Conservation (phyloP, 2,113 vertebrate species). For the Etheostoma cragini region DNA sequence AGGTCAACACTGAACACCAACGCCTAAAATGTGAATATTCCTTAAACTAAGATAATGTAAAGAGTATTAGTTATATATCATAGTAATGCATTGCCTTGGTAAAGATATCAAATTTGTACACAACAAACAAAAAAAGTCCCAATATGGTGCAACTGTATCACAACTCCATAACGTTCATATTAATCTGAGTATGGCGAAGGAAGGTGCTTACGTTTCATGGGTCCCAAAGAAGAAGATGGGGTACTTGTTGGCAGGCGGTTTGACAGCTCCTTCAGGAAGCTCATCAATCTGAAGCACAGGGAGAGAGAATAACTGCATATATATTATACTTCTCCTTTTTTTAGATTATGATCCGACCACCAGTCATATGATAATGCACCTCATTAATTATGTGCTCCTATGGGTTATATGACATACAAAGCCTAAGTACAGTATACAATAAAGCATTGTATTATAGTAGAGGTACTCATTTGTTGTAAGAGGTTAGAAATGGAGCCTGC, state of each 20-base stretch:
- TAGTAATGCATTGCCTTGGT: not conserved
- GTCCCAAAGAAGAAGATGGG: constrained; percentile 99
- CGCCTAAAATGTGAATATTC: not conserved
- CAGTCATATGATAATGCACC: not conserved
- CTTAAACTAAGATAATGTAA: not conserved
- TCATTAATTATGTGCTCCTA: not conserved
- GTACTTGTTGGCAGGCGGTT: constrained; percentile 97
- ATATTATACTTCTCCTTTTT: not conserved
- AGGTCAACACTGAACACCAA: not conserved
- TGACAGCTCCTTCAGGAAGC: constrained; percentile 97
- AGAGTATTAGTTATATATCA: too few relatives aligned
- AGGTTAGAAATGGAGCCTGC: constrained; percentile 8
- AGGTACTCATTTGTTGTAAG: not conserved
- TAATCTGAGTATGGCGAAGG: not conserved
- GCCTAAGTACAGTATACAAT: too few relatives aligned
- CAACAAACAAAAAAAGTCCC: not conserved
- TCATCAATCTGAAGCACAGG: constrained; percentile 92
- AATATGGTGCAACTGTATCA: not conserved
- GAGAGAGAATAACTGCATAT: constrained; percentile 1
- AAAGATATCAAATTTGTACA: not conserved
- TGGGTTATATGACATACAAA: not conserved
- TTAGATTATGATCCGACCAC: not conserved
- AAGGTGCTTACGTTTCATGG: constrained; percentile 93
- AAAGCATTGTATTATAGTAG: too few relatives aligned
- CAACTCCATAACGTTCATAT: not conserved